phyloP scores from a whole-genome alignment of 1,140 invertebrate species.

The Hyles euphorbiae region DNA sequence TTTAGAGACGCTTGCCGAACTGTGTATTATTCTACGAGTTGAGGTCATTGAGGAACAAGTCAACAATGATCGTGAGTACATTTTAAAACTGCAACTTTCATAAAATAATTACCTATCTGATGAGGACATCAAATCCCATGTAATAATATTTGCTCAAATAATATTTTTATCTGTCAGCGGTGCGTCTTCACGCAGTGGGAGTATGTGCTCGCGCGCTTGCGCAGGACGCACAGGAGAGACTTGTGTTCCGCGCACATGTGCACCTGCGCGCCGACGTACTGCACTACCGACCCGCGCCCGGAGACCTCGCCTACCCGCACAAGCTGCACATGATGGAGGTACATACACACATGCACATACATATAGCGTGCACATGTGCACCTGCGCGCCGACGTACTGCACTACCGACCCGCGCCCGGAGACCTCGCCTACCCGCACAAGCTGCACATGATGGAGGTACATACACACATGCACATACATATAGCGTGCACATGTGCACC shows the following conservation, averaged over 20 bases:
- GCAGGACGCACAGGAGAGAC: slow-evolving; percentile 96
- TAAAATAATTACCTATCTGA: background rate
- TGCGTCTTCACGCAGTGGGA: slow-evolving; percentile 85
- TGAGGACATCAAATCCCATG: too few relatives aligned
- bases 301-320: too few relatives aligned
- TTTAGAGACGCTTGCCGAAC: slow-evolving; percentile 96
- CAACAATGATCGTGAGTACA: slow-evolving; percentile 84
- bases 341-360: too few relatives aligned
- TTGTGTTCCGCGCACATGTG: slow-evolving; percentile 96
- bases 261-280: slow-evolving; percentile 70
- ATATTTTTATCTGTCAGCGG: slow-evolving; percentile 21
- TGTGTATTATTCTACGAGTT: slow-evolving; percentile 94
- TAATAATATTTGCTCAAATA: too few relatives aligned
- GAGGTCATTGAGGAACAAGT: slow-evolving; percentile 98
- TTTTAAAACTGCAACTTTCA: background rate
- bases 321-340: too few relatives aligned
- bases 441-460: too few relatives aligned
- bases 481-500: slow-evolving; percentile 90
- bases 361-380: slow-evolving; percentile 90
- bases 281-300: too few relatives aligned
- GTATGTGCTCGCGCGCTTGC: slow-evolving; percentile 89
- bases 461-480: too few relatives aligned
- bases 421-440: too few relatives aligned
- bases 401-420: too few relatives aligned
- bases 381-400: too few relatives aligned